Base-by-base conservation (phyloP, 2,113 vertebrate genomes). In the Pteronura brasiliensis region DNA sequence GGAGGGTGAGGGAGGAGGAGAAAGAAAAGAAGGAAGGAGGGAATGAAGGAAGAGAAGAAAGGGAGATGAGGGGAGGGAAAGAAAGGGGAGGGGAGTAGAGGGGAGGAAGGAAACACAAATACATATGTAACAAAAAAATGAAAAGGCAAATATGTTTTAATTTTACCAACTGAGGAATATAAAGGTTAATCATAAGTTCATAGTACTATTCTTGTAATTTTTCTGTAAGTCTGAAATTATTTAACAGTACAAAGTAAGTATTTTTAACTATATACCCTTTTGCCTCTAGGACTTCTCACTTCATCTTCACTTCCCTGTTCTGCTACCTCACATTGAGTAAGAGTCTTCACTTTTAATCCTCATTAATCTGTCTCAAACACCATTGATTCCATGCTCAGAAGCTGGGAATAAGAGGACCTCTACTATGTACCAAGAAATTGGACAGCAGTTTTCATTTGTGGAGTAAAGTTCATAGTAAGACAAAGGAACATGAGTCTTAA, bases 1-100 rank as follows among this genome's bases (percentile, higher is more conserved):
- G 25, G 21, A 74, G 6, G 39, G 6, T 13, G 6, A 1, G 7
- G 42, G 14, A 71, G 20, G 18, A 71, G n/a, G 7, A 71, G 9
- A 9, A 39, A 23, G 4, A 21, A 11, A 71, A 11, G n/a, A 21
- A 36, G 7, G 4, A 29, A 3, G 12, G 12, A 25, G 44, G 39
- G 6, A 42, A 74, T 12, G 39, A 29, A 69, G 9, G n/a, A 36
- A 42, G 34, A 72, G 36, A 72, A 11, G 21, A 0, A 72, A 21
- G 10, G 4, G 4, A 36, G 7, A 18, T 1, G 34, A 14, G 4
- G 8, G 34, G 34, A 4, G 18, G 34, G 18, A 36, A 21, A 14
- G 3, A 13, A 4, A 44, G 23, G 36, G 0, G 7, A 23, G 9
- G 18, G 4, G 6, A 23, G 13, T 9, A 5, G 59, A 25, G 6